Evolutionary conservation across 92 coral and sea anemone genomes (phyloP).

Genomic region (Pocillopora grandis): DNA sequence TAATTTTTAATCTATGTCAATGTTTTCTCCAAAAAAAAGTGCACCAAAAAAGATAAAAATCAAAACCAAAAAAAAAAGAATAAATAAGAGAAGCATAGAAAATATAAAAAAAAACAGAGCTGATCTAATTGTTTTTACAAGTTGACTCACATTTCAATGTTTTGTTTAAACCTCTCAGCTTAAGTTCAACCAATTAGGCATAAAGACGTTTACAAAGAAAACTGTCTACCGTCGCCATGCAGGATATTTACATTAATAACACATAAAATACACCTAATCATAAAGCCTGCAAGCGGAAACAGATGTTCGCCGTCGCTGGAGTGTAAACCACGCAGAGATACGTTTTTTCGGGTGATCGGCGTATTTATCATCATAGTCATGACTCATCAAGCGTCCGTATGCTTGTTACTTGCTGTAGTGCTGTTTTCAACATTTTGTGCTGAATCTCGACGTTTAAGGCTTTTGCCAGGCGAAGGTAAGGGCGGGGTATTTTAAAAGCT

Average conservation of each 20-base stretch:
- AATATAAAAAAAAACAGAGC: too few species aligned
- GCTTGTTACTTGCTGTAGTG: neutral
- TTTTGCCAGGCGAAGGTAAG: constrained; percentile 23
- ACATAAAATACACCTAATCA: neutral
- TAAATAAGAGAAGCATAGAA: too few species aligned
- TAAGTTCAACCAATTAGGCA: neutral
- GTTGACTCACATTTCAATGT: neutral
- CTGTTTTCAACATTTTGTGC: neutral
- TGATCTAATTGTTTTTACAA: too few species aligned
- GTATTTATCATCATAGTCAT: neutral
- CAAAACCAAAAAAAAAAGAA: too few species aligned
- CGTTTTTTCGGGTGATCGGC: neutral
- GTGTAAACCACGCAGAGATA: neutral
- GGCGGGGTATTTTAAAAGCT: neutral
- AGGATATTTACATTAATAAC: neutral
- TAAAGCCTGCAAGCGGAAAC: neutral
- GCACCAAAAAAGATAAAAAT: too few species aligned
- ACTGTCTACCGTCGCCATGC: constrained; percentile 9
- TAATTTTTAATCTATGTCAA: too few species aligned
- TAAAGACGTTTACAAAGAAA: neutral
- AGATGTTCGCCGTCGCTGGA: neutral
- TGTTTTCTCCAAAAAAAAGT: too few species aligned
- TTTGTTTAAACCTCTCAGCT: neutral
- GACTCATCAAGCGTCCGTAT: neutral
- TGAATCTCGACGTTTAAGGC: constrained; percentile 5